Percentiles rank a stretch among this genome's conserved stretches.
Evolutionary conservation across 2,888 invertebrate species (phyloP).

Genomic region (Copidosoma aretas): DNA sequence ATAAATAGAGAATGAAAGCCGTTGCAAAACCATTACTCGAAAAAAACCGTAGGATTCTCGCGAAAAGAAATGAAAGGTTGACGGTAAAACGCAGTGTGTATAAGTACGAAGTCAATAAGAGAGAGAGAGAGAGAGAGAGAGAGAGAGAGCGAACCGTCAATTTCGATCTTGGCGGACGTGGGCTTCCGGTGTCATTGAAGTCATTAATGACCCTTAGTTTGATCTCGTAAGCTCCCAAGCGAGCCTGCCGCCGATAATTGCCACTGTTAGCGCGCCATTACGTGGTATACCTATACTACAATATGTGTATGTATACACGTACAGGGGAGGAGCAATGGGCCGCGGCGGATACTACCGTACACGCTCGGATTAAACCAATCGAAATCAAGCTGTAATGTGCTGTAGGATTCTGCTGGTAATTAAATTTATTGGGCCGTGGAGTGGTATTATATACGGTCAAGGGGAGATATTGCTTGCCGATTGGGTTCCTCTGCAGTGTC

Average conservation of each 20-base stretch:
- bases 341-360: too few species aligned
- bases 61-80: too few species aligned
- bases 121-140: neutral
- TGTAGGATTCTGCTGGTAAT: conserved; percentile 18
- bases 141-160: conserved; percentile 14
- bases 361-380: conserved; percentile 25
- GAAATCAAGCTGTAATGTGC: conserved; percentile 17
- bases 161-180: conserved; percentile 21
- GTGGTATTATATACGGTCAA: too few species aligned
- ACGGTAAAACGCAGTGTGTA: too few species aligned
- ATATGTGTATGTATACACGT: too few species aligned
- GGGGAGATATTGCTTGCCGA: too few species aligned
- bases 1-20: too few species aligned
- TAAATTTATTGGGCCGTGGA: conserved; percentile 23
- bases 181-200: conserved; percentile 25
- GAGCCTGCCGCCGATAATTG: conserved; percentile 29
- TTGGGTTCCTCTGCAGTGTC: too few species aligned
- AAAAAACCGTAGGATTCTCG: too few species aligned
- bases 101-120: too few species aligned
- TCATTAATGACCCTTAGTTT: conserved; percentile 37
- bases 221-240: conserved; percentile 29
- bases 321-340: conserved; percentile 25
- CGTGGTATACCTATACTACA: neutral
- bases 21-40: too few species aligned
- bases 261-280: conserved; percentile 27